Evolutionary conservation across 2,113 vertebrate genomes (phyloP), one percentile per base, ranked within the genome.

Genomic region (Noctilio leporinus): DNA sequence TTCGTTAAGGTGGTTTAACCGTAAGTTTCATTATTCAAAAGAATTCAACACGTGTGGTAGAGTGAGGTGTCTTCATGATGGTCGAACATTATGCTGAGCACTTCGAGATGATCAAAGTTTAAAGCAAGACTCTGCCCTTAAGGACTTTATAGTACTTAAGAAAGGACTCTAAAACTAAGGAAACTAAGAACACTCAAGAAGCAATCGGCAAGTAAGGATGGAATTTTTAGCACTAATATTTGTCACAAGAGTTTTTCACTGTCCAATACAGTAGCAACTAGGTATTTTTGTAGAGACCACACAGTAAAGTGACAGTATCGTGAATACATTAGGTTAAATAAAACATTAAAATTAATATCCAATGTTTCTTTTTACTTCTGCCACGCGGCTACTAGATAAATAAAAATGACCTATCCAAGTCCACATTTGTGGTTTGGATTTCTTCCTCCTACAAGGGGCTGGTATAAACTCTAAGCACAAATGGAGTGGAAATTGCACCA

Each of bases 1-100:
- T 88, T 93, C 40, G 15, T 38, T 67, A 57, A 93, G 88, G 53
- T 84, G 43, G 24, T 73, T 87, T 82, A 86, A 91, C 67, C 90
- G 65, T 70, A 95, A 96, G 67, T 85, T 95, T 77, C 76, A 91
- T 75, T 78, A 65, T 57, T 82, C 77, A 94, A 95, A 93, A 91
- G 88, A 85, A 96, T 75, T 91, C 55, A 70, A 33, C 9, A n/a
- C 64, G 47, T 6, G 28, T 12, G 30, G 6, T 12, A 15, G 51
- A 78, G 67, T 14, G 24, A 73, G 15, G 20, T 62, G 35, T 20
- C 45, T 24, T 28, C 57, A 28, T 20, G 28, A 76, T 16, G 15
- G 17, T 40, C 81, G 30, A n/a, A n/a, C 4, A 20, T 72, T 76
- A 26, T 16, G 65, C 45, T 62, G n/a, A 92, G 35, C 26, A 64